Base-by-base conservation (phyloP, 2,797 vertebrate species). In the Scleropages formosus region DNA sequence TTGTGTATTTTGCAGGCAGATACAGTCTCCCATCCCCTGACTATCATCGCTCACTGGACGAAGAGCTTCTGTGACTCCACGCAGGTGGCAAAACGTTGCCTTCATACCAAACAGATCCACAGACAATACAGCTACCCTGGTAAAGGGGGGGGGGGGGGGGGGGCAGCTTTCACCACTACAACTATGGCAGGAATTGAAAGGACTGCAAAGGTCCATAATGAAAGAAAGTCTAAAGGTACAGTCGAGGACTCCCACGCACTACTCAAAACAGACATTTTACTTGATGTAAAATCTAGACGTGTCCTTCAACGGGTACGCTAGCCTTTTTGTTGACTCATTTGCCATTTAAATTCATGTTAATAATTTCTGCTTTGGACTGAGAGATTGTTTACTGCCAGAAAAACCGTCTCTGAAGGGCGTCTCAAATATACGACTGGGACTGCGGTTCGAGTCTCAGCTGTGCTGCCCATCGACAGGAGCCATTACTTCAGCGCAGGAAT, bases 1-100 rank as follows among this genome's bases (percentile, higher is more conserved):
- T 78, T 84, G 78, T 73, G 77, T 65, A 78, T 84, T 76, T 77
- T 78, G 63, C 72, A 56, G 78, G 64, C 81, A 80, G 72, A 73
- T 59, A 78, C 76, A n/a, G 67, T 74, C 78, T 77, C 70, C 67
- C 53, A 56, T 58, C 66, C 73, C 77, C 65, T 74, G 73, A 46
- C 77, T 39, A 70, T 64, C 58, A 56, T 56, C 60, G 51, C 24
- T 26, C 49, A 4, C 51, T 59, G 26, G 39, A 31, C 69, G 58
- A 59, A 72, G 47, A 8, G 20, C 11, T 49, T 24, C 46, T 49
- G 58, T 71, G 68, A 56, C 56, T 71, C 68, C 31, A 39, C 31
- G 58, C 49, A 71, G 26, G 51, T 27, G 68, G 51, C 51, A 71
- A 71, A 71, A 71, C 53, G 66, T 47, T 56, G 31, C 22, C 53